These are phyloP conservation scores for Baronia brevicornis DNA, from an alignment of 2,888 invertebrate genomes.

Conservation along the genomic window DNA sequence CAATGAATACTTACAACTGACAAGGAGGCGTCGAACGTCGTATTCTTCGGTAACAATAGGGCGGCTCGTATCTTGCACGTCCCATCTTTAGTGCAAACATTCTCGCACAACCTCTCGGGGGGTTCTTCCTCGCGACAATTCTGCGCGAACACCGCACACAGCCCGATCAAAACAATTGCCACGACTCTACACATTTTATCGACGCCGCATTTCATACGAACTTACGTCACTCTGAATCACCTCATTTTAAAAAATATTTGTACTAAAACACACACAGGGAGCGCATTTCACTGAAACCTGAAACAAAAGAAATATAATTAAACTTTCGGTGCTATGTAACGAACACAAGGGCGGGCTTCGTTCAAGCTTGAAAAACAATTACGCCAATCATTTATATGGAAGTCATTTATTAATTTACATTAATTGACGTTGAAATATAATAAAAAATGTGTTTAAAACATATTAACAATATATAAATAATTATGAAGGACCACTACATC, in stretches of 20 bases:
- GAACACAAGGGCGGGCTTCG: too few relatives aligned
- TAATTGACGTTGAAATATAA: too few relatives aligned
- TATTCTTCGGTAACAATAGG: conserved; percentile 78
- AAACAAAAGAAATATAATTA: conserved; percentile 23
- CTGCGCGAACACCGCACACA: conserved; percentile 28
- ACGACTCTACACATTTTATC: conserved; percentile 46
- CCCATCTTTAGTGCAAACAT: conserved; percentile 59
- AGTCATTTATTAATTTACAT: too few relatives aligned
- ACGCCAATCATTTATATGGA: too few relatives aligned
- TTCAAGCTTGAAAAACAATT: too few relatives aligned
- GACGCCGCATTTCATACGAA: conserved; percentile 20
- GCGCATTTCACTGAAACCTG: conserved; percentile 21
- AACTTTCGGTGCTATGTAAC: too few relatives aligned
- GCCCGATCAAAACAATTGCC: conserved; percentile 29
- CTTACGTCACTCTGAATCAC: conserved; percentile 14
- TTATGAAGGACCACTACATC: too few relatives aligned
- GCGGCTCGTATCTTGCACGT: conserved; percentile 79
- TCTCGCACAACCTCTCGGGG: conserved; percentile 55
- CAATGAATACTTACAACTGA: conserved; percentile 54
- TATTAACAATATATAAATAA: too few relatives aligned
- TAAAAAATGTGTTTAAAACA: too few relatives aligned
- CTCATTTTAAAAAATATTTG: conserved; percentile 18
- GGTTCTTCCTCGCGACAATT: conserved; percentile 58
- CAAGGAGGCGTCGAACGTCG: conserved; percentile 69
- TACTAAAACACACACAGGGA: not conserved